These are phyloP conservation scores for Numenius phaeopus DNA, from an alignment of 2,797 vertebrate species.

Conservation along the genomic window DNA sequence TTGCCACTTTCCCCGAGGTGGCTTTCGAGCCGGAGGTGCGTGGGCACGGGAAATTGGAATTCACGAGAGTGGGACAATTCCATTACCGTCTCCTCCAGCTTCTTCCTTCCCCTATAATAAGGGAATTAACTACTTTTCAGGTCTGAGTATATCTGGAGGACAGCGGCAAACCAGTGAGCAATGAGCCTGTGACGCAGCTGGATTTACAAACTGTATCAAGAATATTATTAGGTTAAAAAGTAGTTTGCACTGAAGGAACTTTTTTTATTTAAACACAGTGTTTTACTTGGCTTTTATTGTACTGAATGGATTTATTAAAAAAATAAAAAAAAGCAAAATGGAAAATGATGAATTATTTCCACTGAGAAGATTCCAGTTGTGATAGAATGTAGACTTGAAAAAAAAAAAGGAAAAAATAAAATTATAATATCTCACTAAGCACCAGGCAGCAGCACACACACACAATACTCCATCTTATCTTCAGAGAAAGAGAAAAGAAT, in stretches of 20 bases:
- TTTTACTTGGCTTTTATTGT: conserved; percentile 72
- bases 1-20: conserved; percentile 53
- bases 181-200: conserved; percentile 60
- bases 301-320: conserved; percentile 36
- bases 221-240: conserved; percentile 66
- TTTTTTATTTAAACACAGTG: conserved; percentile 38
- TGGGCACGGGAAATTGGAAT: conserved; percentile 60
- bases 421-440: conserved; percentile 15
- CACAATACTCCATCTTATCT: not conserved
- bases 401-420: not conserved
- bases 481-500: not conserved
- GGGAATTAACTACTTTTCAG: conserved; percentile 49
- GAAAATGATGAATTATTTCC: conserved; percentile 68
- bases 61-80: conserved; percentile 64
- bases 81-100: conserved; percentile 48
- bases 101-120: conserved; percentile 53
- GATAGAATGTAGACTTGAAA: conserved; percentile 35
- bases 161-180: not conserved
- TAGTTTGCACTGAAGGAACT: conserved; percentile 68
- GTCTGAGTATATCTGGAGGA: conserved; percentile 26
- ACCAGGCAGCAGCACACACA: conserved; percentile 20
- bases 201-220: conserved; percentile 73
- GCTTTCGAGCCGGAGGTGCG: not conserved
- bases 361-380: conserved; percentile 50
- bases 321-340: not conserved